These are phyloP conservation scores for Oncorhynchus tshawytscha DNA, from an alignment of 2,113 vertebrate species.

Conservation along the genomic window DNA sequence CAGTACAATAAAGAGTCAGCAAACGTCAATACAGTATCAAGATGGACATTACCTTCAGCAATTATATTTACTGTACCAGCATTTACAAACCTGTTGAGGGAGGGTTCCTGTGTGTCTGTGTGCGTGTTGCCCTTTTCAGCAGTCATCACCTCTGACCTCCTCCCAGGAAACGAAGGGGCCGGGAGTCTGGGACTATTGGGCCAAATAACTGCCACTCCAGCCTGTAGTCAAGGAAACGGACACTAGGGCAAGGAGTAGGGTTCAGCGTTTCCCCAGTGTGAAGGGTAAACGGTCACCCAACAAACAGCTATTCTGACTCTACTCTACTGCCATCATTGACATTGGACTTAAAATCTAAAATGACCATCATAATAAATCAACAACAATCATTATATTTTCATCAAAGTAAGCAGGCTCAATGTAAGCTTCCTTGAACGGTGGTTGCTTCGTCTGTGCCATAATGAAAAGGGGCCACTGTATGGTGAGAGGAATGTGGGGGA, in stretches of 20 bases:
- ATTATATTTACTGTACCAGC: conserved; percentile 16
- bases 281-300: not conserved
- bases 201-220: not conserved
- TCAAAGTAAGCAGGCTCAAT: too few species aligned
- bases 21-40: conserved; percentile 71
- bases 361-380: not conserved
- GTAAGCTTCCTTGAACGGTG: too few species aligned
- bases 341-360: not conserved
- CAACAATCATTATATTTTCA: too few species aligned
- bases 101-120: too few species aligned
- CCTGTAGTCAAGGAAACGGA: not conserved
- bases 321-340: not conserved
- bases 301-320: too few species aligned
- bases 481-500: too few species aligned
- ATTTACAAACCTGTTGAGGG: conserved; percentile 22
- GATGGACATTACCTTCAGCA: conserved; percentile 55
- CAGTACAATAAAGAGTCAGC: conserved; percentile 79
- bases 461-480: too few species aligned
- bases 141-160: conserved; percentile 2
- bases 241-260: not conserved
- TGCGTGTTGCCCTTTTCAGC: not conserved
- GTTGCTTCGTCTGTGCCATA: too few species aligned
- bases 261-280: not conserved
- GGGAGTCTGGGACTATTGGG: not conserved
- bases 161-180: not conserved